These are phyloP conservation scores for Otolemur crassicaudatus DNA, from an alignment of 2,797 vertebrate genomes.

Conservation along the genomic window DNA sequence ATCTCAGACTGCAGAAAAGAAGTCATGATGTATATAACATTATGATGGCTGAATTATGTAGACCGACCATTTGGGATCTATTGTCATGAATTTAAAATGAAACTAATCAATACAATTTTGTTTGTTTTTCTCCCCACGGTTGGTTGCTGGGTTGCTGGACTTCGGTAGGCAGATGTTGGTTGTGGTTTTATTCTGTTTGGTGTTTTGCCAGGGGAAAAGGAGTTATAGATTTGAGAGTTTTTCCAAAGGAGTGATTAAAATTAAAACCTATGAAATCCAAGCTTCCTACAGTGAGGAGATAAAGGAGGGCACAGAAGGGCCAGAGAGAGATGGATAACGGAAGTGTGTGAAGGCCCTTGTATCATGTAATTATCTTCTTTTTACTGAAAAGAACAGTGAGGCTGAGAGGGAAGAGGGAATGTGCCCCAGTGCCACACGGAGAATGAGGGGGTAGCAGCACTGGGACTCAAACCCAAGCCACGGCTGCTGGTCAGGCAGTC, in stretches of 20 bases:
- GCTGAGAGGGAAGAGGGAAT: not conserved
- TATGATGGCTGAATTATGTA: not conserved
- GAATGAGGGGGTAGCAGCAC: not conserved
- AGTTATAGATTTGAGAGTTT: not conserved
- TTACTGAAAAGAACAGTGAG: not conserved
- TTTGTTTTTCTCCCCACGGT: not conserved
- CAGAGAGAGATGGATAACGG: not conserved
- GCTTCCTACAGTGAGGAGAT: not conserved
- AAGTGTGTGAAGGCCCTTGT: not conserved
- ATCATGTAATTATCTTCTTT: not conserved
- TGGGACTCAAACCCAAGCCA: not conserved
- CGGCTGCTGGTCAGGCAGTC: not conserved
- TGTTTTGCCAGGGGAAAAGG: not conserved
- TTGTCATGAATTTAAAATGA: not conserved
- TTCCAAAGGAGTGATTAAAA: not conserved
- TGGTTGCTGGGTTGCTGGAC: not conserved
- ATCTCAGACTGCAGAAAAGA: not conserved
- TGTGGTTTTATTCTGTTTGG: not conserved
- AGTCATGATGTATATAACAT: not conserved
- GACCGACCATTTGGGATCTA: not conserved
- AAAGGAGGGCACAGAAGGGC: fast-evolving
- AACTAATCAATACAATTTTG: not conserved
- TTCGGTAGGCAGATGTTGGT: not conserved
- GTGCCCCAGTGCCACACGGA: too few relatives aligned
- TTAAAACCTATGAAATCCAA: not conserved